phyloP scores from a whole-genome alignment of 2,797 vertebrate genomes.

The Clarias laeviceps region DNA sequence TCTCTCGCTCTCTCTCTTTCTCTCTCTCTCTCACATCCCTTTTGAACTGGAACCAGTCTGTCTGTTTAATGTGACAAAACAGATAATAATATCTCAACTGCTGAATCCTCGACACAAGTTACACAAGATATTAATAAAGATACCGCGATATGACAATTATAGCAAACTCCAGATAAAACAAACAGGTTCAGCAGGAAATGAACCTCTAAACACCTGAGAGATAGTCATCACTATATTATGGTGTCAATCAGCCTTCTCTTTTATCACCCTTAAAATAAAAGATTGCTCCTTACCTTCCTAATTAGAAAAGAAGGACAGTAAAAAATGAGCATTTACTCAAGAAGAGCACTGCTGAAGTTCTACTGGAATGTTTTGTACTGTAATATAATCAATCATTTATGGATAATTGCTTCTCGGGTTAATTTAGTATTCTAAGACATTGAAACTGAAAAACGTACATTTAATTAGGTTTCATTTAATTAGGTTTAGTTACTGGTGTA shows the following conservation, averaged over 20 bases:
- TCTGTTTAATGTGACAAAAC: conserved; percentile 46
- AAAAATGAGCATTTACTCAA: neutral
- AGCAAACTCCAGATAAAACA: conserved; percentile 48
- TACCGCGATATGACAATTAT: conserved; percentile 47
- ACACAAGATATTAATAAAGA: conserved; percentile 54
- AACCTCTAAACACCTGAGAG: conserved; percentile 45
- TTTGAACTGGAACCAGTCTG: conserved; percentile 45
- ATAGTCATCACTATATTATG: conserved; percentile 39
- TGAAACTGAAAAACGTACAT: conserved; percentile 16
- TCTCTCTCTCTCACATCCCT: conserved; percentile 8
- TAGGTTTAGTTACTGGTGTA: conserved; percentile 9
- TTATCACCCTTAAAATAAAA: conserved; percentile 42
- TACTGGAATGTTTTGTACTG: neutral
- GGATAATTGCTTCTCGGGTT: neutral
- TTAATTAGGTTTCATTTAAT: conserved; percentile 22
- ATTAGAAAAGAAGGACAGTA: neutral
- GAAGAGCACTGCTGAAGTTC: neutral
- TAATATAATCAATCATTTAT: conserved; percentile 18
- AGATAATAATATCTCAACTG: conserved; percentile 48
- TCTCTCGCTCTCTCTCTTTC: conserved; percentile 15
- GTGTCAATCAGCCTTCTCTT: conserved; percentile 46
- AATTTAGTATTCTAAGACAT: neutral
- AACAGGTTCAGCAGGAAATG: conserved; percentile 42
- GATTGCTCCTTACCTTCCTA: neutral
- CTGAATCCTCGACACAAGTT: conserved; percentile 46